A percentile compares a stretch with the other conserved stretches of the same genome.
These are phyloP conservation scores for Volucella bombylans DNA, from an alignment of 2,888 invertebrate species.

Conservation along the genomic window DNA sequence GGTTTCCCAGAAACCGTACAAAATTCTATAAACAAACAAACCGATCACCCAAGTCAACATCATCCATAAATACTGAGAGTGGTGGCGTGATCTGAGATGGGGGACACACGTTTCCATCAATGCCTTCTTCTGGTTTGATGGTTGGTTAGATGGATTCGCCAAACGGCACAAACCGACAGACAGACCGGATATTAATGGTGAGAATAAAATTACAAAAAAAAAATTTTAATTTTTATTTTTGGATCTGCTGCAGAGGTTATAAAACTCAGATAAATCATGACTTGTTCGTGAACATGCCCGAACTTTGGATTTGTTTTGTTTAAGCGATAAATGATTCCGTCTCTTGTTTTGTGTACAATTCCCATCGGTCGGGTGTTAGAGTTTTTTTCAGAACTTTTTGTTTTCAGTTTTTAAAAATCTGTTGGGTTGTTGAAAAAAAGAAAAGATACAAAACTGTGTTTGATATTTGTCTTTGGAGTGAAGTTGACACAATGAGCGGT, in stretches of 20 bases:
- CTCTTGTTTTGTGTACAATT: conserved; percentile 60
- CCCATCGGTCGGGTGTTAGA: conserved; percentile 33
- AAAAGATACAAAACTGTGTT: neutral
- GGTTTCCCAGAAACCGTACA: conserved; percentile 48
- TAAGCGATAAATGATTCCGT: conserved; percentile 56
- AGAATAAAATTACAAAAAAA: conserved; percentile 28
- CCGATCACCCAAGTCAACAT: conserved; percentile 57
- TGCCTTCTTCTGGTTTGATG: conserved; percentile 18
- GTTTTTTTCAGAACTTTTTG: conserved; percentile 36
- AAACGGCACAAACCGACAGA: conserved; percentile 21
- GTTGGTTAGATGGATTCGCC: conserved; percentile 3
- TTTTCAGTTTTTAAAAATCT: conserved; percentile 46
- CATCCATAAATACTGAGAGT: conserved; percentile 31
- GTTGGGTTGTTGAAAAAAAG: conserved; percentile 26
- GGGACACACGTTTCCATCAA: conserved; percentile 50
- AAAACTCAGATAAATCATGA: conserved; percentile 64
- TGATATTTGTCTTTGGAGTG: conserved; percentile 50
- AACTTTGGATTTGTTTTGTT: conserved; percentile 46
- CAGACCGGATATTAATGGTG: conserved; percentile 60
- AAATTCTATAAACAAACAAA: conserved; percentile 58
- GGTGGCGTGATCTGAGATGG: conserved; percentile 61
- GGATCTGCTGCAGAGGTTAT: conserved; percentile 45
- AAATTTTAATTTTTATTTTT: conserved; percentile 41
- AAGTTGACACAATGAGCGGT: conserved; percentile 48
- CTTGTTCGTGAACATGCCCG: conserved; percentile 32